Base-by-base conservation (phyloP, 2,888 invertebrate genomes). In the Reticulitermes lucifugus region DNA sequence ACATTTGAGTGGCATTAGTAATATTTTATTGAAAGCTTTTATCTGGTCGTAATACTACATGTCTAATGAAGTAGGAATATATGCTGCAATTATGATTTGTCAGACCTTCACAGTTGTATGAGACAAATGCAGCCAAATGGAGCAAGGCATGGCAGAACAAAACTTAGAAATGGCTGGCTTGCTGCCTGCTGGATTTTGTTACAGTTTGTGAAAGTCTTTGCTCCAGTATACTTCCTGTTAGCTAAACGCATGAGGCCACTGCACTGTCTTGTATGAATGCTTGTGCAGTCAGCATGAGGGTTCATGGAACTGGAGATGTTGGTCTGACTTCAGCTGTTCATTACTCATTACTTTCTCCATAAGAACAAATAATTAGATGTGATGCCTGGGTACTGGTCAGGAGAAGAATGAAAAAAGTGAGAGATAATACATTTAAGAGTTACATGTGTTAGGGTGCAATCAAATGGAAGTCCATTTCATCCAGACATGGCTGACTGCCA, bases 121-220 rank as follows among this genome's bases (percentile, higher is more conserved):
- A 73, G 21, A 29, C 70, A 81, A 46, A 46, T 46, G 41, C 81
- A 81, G 35, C 81, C 70, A 70, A 14, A 70, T 81, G 70, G 25
- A 70, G n/a, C 29, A 70, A 81, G 70, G 70, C 41, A 60, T 81
- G 81, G 81, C 41, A 77, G 41, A 22, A 43, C 43, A 75, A 43
- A 75, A 35, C 43, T 9, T 75, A 14, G 75, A 21, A 21, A 35
- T 75, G 75, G 41, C 43, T 75, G 43, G 75, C 75, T 75, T 35
- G 18, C 43, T n/a, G 18, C 60, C 10, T 60, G 60, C 21, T 35
- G 21, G 43, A 46, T 77, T 21, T 46, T 41, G 77, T 77, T 43
- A 46, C 18, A 35, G 51, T 77, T 21, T 46, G 77, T n/a, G 77
- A 77, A 77, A 77, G 77, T 77, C 43, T 77, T 12, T 77, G 46